Conservation (phyloP, 2,797 vertebrate species). For the Danio tinwini region DNA sequence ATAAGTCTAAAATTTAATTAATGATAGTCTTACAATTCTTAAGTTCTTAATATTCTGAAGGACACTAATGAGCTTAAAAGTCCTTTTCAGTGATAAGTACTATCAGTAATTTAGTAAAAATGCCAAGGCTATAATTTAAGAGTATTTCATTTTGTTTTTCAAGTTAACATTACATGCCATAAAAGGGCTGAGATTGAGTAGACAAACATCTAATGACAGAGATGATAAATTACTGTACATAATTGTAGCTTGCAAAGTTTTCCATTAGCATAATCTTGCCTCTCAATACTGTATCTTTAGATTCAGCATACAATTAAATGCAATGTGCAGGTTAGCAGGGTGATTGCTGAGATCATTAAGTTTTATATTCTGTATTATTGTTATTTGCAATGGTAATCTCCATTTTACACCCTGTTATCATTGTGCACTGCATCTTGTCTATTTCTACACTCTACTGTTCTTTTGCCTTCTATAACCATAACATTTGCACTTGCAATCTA, state of each 20-base stretch:
- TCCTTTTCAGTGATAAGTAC: neutral
- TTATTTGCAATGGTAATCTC: slow-evolving; percentile 7
- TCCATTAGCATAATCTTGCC: neutral
- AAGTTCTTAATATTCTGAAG: neutral
- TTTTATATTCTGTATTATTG: slow-evolving; percentile 3
- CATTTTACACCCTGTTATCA: neutral
- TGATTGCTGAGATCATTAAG: neutral
- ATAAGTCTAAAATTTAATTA: too few species aligned
- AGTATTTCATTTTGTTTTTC: neutral
- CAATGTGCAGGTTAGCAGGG: neutral
- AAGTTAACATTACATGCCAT: neutral
- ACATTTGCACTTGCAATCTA: neutral
- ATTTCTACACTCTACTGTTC: slow-evolving; percentile 5
- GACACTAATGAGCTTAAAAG: neutral
- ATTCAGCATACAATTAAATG: neutral
- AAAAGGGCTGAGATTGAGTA: neutral
- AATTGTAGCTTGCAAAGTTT: neutral
- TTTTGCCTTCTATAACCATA: neutral
- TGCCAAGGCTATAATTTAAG: neutral
- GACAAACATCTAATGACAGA: neutral
- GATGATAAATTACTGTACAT: neutral
- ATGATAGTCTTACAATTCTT: too few species aligned
- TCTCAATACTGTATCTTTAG: neutral
- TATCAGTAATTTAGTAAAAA: too few species aligned
- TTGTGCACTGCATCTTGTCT: neutral